These are phyloP conservation scores for Trachemys scripta DNA, from an alignment of 2,113 vertebrate species.

Conservation along the genomic window DNA sequence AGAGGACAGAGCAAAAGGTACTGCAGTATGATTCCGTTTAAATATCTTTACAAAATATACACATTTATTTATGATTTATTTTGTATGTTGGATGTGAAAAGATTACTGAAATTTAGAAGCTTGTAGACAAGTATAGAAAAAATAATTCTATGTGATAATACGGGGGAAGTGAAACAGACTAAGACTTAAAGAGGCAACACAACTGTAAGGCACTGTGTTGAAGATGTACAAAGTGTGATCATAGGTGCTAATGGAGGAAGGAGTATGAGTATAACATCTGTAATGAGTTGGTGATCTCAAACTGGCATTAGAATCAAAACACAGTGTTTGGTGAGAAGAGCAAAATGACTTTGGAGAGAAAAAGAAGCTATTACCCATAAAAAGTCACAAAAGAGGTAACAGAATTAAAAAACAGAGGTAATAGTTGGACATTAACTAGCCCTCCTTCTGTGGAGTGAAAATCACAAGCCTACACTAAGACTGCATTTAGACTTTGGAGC, in stretches of 20 bases:
- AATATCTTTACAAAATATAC: background rate
- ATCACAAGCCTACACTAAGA: background rate
- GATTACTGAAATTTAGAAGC: background rate
- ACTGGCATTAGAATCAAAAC: conserved; percentile 15
- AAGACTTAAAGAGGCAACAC: background rate
- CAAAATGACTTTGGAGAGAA: background rate
- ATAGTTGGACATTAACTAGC: background rate
- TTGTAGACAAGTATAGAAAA: background rate
- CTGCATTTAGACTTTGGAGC: background rate
- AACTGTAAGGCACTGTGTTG: background rate
- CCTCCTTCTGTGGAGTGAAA: background rate
- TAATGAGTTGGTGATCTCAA: background rate
- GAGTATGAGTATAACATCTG: conserved; percentile 18
- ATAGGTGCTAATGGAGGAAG: background rate
- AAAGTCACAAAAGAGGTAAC: background rate
- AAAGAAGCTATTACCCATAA: background rate
- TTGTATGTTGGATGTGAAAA: background rate
- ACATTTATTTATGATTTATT: background rate
- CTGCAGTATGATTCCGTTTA: background rate
- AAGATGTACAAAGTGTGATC: background rate
- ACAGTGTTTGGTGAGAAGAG: background rate
- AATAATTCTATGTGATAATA: background rate
- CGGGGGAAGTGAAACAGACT: background rate
- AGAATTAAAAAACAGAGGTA: background rate
- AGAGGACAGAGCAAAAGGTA: background rate